Conservation (phyloP, 2,888 invertebrate genomes). For the Crocallis elinguaria region DNA sequence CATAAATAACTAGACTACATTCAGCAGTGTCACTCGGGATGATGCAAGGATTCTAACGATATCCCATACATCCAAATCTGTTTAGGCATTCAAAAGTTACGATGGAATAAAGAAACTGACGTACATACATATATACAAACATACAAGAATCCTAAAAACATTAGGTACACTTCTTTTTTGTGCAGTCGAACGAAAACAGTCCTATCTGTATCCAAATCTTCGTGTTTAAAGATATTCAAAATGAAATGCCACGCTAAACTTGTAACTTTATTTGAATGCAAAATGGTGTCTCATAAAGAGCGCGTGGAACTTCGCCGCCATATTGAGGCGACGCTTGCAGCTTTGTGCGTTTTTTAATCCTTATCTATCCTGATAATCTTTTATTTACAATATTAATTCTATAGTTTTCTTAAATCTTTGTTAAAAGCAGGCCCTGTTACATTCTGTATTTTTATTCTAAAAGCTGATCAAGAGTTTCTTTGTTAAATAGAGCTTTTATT, state of each 20-base stretch:
- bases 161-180: too few species aligned
- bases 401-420: conserved; percentile 2
- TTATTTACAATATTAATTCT: conserved; percentile 2
- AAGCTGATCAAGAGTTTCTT: background rate
- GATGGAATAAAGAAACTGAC: too few species aligned
- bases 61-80: too few species aligned
- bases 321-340: background rate
- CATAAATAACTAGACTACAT: too few species aligned
- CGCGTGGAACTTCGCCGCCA: conserved; percentile 7
- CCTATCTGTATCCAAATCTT: too few species aligned
- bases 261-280: conserved; percentile 1
- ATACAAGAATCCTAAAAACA: too few species aligned
- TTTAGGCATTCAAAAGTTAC: too few species aligned
- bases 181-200: too few species aligned
- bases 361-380: conserved; percentile 10
- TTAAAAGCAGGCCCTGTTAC: background rate
- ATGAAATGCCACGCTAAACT: conserved; percentile 5
- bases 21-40: too few species aligned
- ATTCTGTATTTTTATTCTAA: conserved; percentile 1
- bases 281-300: background rate
- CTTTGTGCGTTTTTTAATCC: conserved; percentile 6
- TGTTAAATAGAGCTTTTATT: background rate
- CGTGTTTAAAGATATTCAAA: conserved; percentile 1
- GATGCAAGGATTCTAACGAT: too few species aligned
- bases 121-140: too few species aligned